A percentile compares a stretch with the other conserved stretches of the same genome.
Conservation (phyloP, 2,888 invertebrate species). For the Hyposoter didymator region DNA sequence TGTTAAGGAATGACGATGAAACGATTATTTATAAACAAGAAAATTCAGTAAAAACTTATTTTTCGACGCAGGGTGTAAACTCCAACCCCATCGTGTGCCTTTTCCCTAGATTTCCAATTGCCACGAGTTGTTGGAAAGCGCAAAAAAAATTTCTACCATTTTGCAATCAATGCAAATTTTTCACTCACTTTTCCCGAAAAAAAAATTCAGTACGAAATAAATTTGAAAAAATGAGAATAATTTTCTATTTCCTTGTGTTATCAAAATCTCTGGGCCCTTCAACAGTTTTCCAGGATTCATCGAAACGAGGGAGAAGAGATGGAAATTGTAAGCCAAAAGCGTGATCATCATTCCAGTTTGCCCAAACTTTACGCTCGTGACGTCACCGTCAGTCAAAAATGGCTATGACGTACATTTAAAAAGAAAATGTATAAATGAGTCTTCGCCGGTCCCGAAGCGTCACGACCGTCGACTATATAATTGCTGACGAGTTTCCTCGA, state of each 20-base stretch:
- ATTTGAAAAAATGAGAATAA: not conserved
- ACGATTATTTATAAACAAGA: too few species aligned
- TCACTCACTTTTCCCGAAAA: not conserved
- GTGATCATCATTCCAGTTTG: not conserved
- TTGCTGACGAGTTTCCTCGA: slow-evolving; percentile 33
- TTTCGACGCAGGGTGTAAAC: too few species aligned
- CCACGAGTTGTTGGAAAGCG: too few species aligned
- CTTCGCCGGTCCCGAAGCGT: slow-evolving; percentile 39
- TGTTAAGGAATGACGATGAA: too few species aligned
- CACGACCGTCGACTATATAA: slow-evolving; percentile 32
- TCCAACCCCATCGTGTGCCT: too few species aligned
- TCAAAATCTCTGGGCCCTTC: not conserved
- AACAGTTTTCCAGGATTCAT: not conserved
- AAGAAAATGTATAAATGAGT: too few species aligned
- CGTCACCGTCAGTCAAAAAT: slow-evolving; percentile 43
- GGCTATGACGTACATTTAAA: not conserved
- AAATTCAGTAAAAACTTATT: too few species aligned
- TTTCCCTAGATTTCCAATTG: too few species aligned
- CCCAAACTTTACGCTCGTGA: slow-evolving; percentile 22
- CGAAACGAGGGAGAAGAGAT: not conserved
- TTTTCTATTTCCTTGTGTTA: not conserved
- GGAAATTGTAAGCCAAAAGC: not conserved
- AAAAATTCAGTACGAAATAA: not conserved
- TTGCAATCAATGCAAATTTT: not conserved
- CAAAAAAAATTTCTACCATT: too few species aligned